Evolutionary conservation across 2,797 vertebrate species (phyloP).

Genomic region (Pristis pectinata): DNA sequence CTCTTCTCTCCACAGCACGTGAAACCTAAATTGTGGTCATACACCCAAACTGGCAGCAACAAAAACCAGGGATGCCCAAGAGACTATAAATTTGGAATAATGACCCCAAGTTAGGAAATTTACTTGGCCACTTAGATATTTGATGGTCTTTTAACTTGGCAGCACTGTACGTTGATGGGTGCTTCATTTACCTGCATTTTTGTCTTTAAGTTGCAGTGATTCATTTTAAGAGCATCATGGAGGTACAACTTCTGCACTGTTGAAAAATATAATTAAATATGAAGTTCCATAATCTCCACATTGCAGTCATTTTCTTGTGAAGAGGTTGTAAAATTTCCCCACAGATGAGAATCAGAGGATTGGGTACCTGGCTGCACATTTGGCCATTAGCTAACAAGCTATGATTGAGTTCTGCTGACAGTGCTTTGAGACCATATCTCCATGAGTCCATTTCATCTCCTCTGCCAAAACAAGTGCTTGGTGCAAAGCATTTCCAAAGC

Average conservation of each 20-base stretch:
- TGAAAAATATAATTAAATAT: not conserved
- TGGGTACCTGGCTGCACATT: not conserved
- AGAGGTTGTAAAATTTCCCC: not conserved
- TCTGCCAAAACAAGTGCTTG: not conserved
- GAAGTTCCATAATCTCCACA: not conserved
- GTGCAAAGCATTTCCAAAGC: not conserved
- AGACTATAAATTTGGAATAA: not conserved
- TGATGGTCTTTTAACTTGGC: not conserved
- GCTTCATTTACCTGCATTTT: not conserved
- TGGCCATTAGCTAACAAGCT: not conserved
- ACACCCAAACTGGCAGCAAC: too few relatives aligned
- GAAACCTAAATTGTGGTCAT: too few relatives aligned
- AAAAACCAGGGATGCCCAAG: too few relatives aligned
- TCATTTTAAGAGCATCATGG: not conserved
- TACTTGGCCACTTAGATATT: not conserved
- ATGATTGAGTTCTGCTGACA: not conserved
- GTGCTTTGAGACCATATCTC: not conserved
- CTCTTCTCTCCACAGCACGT: too few relatives aligned
- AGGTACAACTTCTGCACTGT: not conserved
- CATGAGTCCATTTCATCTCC: not conserved
- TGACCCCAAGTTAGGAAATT: not conserved
- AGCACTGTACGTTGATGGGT: not conserved
- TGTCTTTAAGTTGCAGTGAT: not conserved
- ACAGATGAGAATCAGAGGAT: not conserved
- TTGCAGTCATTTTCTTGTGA: not conserved